Evolutionary conservation across 1,140 invertebrate genomes (phyloP).

Genomic region (Pseudomyrmex flavicornis): DNA sequence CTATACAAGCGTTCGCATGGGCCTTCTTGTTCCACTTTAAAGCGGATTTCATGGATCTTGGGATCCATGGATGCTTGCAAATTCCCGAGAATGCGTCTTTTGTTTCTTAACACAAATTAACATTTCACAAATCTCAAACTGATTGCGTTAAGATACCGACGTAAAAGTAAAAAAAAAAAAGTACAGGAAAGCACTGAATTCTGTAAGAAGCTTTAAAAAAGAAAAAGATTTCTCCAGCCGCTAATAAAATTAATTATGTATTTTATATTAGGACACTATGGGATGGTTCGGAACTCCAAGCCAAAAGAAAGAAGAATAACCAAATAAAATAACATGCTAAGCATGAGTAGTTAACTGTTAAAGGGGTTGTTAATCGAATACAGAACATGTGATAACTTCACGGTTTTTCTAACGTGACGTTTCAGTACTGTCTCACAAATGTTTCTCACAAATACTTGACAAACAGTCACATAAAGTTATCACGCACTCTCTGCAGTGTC

Average conservation of each 20-base stretch:
- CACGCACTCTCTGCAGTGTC: neutral
- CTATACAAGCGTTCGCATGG: constrained; percentile 43
- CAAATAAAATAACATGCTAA: constrained; percentile 71
- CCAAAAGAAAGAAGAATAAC: constrained; percentile 80
- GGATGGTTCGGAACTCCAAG: constrained; percentile 79
- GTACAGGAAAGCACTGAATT: neutral
- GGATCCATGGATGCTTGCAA: constrained; percentile 42
- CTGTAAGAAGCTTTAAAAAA: neutral
- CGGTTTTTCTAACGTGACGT: neutral
- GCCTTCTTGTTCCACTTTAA: constrained; percentile 37
- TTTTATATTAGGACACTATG: constrained; percentile 47
- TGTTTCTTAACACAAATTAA: neutral
- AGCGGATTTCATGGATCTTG: constrained; percentile 24
- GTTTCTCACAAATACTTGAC: neutral
- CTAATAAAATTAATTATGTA: constrained; percentile 17
- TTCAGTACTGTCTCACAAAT: neutral
- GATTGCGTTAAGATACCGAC: neutral
- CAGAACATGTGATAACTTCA: constrained; percentile 2
- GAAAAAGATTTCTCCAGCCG: neutral
- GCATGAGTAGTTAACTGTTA: constrained; percentile 41
- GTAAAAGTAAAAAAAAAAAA: constrained; percentile 16
- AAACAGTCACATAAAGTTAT: neutral
- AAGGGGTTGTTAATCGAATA: constrained; percentile 57
- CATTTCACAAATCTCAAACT: constrained; percentile 6
- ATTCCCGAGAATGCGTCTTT: constrained; percentile 15